Percentiles rank a stretch among this genome's conserved stretches.
Conservation (phyloP, 2,888 invertebrate species). For the Argyra leucocephala region DNA sequence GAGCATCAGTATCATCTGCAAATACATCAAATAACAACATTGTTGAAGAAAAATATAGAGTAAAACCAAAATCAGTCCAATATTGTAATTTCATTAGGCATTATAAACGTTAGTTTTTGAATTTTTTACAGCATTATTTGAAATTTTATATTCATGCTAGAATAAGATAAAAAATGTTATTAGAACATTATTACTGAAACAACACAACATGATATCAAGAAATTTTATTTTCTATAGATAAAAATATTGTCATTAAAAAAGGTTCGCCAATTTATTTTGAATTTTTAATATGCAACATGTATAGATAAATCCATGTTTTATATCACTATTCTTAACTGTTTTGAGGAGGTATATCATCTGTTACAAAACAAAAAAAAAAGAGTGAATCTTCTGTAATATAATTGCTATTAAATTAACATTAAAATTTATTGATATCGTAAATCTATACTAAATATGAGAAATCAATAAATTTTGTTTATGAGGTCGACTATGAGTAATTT, state of each 20-base stretch:
- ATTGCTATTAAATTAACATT: neutral
- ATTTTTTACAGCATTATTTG: too few species aligned
- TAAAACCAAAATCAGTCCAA: too few species aligned
- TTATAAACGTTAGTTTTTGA: too few species aligned
- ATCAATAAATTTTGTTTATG: neutral
- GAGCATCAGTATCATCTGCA: too few species aligned
- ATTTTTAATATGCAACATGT: neutral
- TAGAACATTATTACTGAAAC: neutral
- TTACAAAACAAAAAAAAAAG: too few species aligned
- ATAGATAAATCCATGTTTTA: neutral
- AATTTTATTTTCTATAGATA: neutral
- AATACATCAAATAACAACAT: too few species aligned
- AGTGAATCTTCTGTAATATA: neutral
- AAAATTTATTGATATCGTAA: neutral
- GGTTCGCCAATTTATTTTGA: neutral
- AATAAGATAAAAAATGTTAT: too few species aligned
- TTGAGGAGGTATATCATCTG: too few species aligned
- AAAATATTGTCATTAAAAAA: neutral
- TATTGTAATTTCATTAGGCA: too few species aligned
- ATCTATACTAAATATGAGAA: neutral
- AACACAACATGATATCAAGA: neutral
- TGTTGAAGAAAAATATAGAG: too few species aligned
- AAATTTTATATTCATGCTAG: too few species aligned
- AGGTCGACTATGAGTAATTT: constrained; percentile 3
- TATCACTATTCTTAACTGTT: too few species aligned